Percentiles rank a stretch among this genome's conserved stretches.
Conservation (phyloP, 2,797 vertebrate species). For the Furcifer pardalis region DNA sequence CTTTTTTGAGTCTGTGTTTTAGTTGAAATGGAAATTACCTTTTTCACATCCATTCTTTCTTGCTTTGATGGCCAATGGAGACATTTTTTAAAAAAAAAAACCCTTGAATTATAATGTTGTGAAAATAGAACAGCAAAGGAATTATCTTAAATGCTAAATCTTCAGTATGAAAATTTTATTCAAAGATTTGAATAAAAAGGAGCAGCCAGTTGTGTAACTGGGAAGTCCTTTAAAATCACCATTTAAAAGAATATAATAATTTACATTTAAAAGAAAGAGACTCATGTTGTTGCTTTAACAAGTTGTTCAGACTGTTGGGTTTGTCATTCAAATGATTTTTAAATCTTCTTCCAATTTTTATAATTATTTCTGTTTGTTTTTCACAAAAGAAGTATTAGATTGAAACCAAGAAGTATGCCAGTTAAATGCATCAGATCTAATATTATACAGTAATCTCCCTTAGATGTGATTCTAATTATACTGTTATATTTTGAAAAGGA, state of each 20-base stretch:
- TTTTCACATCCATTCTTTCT: conserved; percentile 19
- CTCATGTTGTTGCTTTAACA: background rate
- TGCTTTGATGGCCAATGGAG: conserved; percentile 7
- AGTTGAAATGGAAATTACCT: conserved; percentile 50
- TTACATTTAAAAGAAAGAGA: background rate
- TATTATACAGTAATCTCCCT: background rate
- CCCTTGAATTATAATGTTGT: conserved; percentile 3
- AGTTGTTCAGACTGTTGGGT: background rate
- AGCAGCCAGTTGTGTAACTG: background rate
- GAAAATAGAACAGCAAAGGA: conserved; percentile 12
- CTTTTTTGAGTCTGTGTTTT: conserved; percentile 33
- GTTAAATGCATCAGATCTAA: background rate
- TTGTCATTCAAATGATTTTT: background rate
- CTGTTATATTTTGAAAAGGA: background rate
- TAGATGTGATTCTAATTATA: background rate
- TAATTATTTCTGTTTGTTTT: conserved; percentile 12
- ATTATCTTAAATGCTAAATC: conserved; percentile 19
- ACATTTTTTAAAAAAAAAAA: conserved; percentile 1
- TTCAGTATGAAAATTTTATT: conserved; percentile 13
- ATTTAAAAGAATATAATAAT: background rate
- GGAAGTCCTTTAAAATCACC: conserved; percentile 3
- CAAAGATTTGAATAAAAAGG: background rate
- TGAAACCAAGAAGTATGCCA: background rate
- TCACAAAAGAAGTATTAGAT: background rate
- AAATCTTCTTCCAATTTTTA: background rate